A percentile compares a stretch with the other conserved stretches of the same genome.
Evolutionary conservation across 2,113 vertebrate species (phyloP).

Genomic region (human (Homo sapiens)): GRCh38 chr9:117430501-117431000

Average conservation of each 20-base stretch:
- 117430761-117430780: background rate
- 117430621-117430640: background rate
- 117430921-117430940: background rate
- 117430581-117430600: background rate
- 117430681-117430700: background rate
- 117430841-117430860: background rate
- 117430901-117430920: slow-evolving; percentile 45
- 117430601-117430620: background rate
- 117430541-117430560: background rate
- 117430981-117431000: slow-evolving; percentile 50
- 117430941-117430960: slow-evolving; percentile 39
- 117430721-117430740: background rate
- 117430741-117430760: background rate
- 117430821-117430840: background rate
- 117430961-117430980: background rate
- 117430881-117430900: background rate
- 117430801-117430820: background rate
- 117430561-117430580: background rate
- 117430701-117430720: background rate
- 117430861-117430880: background rate
- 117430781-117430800: background rate
- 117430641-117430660: background rate
- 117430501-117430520: background rate
- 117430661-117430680: background rate
- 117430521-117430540: background rate